phyloP scores from a whole-genome alignment of 2,888 invertebrate species.

The Geophilus truncorum region DNA sequence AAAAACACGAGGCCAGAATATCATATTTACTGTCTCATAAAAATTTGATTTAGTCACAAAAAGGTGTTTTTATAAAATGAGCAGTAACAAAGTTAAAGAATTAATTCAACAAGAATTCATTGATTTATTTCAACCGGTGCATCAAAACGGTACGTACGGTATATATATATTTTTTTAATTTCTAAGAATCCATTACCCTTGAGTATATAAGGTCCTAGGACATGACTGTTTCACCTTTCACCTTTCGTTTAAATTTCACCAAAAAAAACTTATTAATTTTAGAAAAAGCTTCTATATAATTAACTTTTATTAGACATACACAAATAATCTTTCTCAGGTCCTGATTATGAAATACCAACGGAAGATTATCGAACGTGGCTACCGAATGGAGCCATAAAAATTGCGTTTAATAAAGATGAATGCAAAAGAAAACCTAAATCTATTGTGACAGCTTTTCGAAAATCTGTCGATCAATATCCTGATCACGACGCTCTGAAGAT shows the following conservation, averaged over 20 bases:
- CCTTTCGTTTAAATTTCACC: no score
- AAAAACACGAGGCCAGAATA: no score
- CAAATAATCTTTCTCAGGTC: neutral
- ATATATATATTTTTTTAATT: neutral
- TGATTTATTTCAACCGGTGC: neutral
- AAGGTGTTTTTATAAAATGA: neutral
- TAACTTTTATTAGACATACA: no score
- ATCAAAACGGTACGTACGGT: neutral
- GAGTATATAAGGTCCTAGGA: no score
- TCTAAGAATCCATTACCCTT: no score
- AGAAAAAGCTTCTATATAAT: no score
- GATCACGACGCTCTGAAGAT: conserved; percentile 62
- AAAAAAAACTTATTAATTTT: no score
- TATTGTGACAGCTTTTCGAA: conserved; percentile 66
- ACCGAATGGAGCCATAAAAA: no score
- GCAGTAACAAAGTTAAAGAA: neutral
- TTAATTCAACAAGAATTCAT: neutral
- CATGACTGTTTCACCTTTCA: no score
- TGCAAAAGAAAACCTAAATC: conserved; percentile 50
- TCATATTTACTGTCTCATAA: no score
- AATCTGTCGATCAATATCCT: conserved; percentile 61
- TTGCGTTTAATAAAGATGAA: no score
- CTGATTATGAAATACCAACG: neutral
- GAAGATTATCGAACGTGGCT: neutral
- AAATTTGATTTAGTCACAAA: neutral